Base-by-base conservation (phyloP, 2,797 vertebrate genomes). In the Gymnoscopelus braueri region DNA sequence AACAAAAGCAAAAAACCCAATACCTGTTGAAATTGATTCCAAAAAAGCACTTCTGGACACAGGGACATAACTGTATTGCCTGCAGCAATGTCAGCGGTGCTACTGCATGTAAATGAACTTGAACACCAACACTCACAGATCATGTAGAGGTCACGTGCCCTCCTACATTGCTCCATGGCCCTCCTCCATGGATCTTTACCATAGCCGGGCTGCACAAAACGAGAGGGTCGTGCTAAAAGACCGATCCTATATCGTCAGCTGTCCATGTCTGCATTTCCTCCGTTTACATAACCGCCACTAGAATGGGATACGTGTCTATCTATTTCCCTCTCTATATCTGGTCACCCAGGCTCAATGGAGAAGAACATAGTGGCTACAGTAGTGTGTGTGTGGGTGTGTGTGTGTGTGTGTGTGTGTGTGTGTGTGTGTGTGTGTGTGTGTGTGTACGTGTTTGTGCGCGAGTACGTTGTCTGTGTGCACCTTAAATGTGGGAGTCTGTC, bases 51-150 rank as follows among this genome's bases (percentile, higher is more conserved):
- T 79, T 64, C 77, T 80, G 75, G 81, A 88, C 56, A 74, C 68
- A 79, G 75, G 83, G 77, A 85, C 69, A 26, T 60, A 63, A 73
- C 80, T 90, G 75, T 82, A 84, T 89, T 93, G 93, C 93, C 93
- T 85, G 90, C 91, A 93, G 92, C 93, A 93, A 93, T 91, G 90
- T 91, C 92, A 93, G 91, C 91, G 89, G 85, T 92, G 84, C 83
- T 82, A 89, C 90, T 93, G 94, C 94, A 95, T 95, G 93, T 90
- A 91, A 84, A 87, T 86, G 92, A 87, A 94, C 92, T 91, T 93
- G 32, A 35, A 93, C 93, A 95, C 93, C 88, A 93, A 93, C 92
- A 85, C 86, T 82, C 82, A 84, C 80, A 75, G 93, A 94, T 94
- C 94, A 95, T 94, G 92, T 93, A 94, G 90, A 94, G 93, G 91